These are phyloP conservation scores for Scytalopus superciliaris DNA, from an alignment of 2,113 vertebrate species.

Conservation along the genomic window DNA sequence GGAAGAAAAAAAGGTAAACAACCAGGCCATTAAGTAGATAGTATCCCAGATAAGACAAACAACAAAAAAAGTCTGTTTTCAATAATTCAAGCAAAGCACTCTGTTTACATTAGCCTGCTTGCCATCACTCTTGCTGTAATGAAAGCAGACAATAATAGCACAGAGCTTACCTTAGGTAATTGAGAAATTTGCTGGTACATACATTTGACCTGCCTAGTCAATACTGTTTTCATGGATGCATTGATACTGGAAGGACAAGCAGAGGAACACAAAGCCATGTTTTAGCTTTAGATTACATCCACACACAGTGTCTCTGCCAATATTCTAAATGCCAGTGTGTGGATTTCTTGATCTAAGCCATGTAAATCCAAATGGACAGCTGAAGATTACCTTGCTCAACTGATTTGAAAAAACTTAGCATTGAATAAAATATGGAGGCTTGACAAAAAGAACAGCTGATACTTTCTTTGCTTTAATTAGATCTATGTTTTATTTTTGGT, in stretches of 20 bases:
- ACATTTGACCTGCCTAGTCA: neutral
- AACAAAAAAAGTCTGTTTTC: neutral
- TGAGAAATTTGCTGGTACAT: neutral
- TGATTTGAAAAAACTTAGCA: neutral
- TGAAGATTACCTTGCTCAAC: slow-evolving; percentile 36
- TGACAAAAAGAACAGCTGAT: slow-evolving; percentile 54
- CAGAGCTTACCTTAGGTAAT: neutral
- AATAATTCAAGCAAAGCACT: neutral
- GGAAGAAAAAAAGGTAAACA: neutral
- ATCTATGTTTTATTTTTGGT: slow-evolving; percentile 27
- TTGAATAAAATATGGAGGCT: slow-evolving; percentile 31
- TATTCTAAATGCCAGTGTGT: neutral
- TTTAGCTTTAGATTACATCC: neutral
- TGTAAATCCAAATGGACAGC: slow-evolving; percentile 29
- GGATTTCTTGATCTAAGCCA: slow-evolving; percentile 27
- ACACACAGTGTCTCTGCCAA: neutral
- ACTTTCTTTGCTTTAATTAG: slow-evolving; percentile 37
- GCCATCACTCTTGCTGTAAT: neutral
- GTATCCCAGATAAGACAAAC: neutral
- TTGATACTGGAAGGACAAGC: neutral
- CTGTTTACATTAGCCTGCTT: neutral
- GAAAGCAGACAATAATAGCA: neutral
- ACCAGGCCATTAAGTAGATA: neutral
- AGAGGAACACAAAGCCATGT: neutral
- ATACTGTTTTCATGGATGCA: neutral